Base-by-base conservation (phyloP, 2,888 invertebrate species). In the Junonia oenone region DNA sequence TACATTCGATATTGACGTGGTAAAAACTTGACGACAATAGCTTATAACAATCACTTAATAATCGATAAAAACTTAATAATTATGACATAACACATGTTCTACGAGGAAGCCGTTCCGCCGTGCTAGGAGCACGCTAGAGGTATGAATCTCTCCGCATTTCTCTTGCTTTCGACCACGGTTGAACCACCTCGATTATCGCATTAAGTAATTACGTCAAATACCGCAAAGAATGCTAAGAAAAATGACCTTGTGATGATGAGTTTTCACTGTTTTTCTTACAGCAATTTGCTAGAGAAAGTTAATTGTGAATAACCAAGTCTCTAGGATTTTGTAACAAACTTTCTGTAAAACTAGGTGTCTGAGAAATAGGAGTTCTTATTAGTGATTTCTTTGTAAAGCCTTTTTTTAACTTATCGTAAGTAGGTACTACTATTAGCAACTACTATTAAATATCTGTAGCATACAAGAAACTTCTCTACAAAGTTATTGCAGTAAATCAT, bases 71-170 rank as follows among this genome's bases (percentile, higher is more conserved):
- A 37, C 14, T 6, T 6, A 37, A 8, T 15, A 43, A 40, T 13
- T 6, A 43, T 26, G n/a, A 26, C 6, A 43, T 43, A 31, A 46
- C 17, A 29, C 43, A 45, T 14, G 26, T 51, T 48, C 19, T 29
- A 19, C 26, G 22, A 29, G 47, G 47, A 56, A 50, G 43, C 35
- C 56, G 59, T 54, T 59, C 56, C 59, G 57, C 45, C 22, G 49
- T 46, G 38, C 53, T 46, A 56, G 54, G 51, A 19, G 53, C 55
- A 45, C 51, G 49, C 66, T 69, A 73, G 71, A 71, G 76, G 76
- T 71, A 79, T 73, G 79, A 83, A 82, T 86, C 82, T 86, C 84
- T 83, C 83, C 75, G 64, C 82, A 82, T 86, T 85, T 87, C 85
- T 85, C 83, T 72, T 59, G 65, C 85, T 87, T 86, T 87, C 85